Conservation (phyloP, 2,797 vertebrate species). For the Enteromius paludinosus region DNA sequence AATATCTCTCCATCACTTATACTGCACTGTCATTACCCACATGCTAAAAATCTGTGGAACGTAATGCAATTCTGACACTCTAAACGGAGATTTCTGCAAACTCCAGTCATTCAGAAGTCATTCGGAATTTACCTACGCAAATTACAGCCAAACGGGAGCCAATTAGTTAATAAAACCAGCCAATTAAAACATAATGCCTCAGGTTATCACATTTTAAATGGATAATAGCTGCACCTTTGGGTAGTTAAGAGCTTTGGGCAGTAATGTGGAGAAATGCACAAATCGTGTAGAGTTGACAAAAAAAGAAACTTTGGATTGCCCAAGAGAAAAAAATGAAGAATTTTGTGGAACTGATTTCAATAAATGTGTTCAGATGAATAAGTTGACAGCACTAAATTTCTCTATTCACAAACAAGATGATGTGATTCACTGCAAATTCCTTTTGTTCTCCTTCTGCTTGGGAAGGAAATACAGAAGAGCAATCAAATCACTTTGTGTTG, state of each 20-base stretch:
- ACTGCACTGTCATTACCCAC: conserved; percentile 18
- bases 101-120: conserved; percentile 30
- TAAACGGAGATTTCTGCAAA: conserved; percentile 29
- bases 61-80: conserved; percentile 38
- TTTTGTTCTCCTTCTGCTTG: background rate
- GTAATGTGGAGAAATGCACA: background rate
- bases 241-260: conserved; percentile 8
- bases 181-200: conserved; percentile 34
- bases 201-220: conserved; percentile 31
- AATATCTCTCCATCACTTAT: conserved; percentile 27
- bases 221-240: conserved; percentile 29
- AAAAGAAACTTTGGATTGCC: background rate
- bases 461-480: background rate
- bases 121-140: conserved; percentile 15
- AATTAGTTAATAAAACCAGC: conserved; percentile 29
- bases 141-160: conserved; percentile 11
- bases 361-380: background rate
- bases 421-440: background rate
- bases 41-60: conserved; percentile 23
- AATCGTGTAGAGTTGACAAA: background rate
- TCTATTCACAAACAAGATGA: background rate
- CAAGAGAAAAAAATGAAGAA: background rate
- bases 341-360: background rate
- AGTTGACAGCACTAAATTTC: background rate
- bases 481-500: background rate